Evolutionary conservation across 1,140 invertebrate species (phyloP).

Genomic region (Ruditapes philippinarum): DNA sequence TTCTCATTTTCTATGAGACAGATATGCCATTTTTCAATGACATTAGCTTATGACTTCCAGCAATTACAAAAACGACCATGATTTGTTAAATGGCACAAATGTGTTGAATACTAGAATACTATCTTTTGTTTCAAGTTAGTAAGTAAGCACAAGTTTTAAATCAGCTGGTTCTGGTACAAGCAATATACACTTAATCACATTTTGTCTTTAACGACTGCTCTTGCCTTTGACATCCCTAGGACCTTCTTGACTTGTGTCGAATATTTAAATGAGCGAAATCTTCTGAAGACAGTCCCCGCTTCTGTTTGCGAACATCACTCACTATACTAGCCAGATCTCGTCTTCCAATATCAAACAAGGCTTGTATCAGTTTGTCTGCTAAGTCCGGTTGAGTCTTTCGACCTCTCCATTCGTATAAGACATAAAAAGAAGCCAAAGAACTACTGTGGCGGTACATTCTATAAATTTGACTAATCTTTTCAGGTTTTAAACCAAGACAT

Average conservation of each 20-base stretch:
- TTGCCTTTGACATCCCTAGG: too few species aligned
- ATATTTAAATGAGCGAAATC: slow-evolving; percentile 51
- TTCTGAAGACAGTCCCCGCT: slow-evolving; percentile 24
- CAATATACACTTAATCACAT: too few species aligned
- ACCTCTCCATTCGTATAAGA: slow-evolving; percentile 64
- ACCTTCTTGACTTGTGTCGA: slow-evolving; percentile 1
- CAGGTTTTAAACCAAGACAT: slow-evolving; percentile 49
- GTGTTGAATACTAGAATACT: too few species aligned
- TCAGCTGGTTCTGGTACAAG: too few species aligned
- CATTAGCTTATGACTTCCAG: too few species aligned
- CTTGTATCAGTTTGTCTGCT: slow-evolving; percentile 46
- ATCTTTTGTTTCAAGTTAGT: too few species aligned
- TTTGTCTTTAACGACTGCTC: too few species aligned
- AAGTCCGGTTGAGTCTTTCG: slow-evolving; percentile 39
- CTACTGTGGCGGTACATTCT: slow-evolving; percentile 58
- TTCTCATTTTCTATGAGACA: too few species aligned
- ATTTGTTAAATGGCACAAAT: too few species aligned
- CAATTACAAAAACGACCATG: too few species aligned
- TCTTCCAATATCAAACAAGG: slow-evolving; percentile 29
- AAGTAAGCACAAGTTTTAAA: too few species aligned
- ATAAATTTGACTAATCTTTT: slow-evolving; percentile 56
- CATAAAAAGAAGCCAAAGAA: slow-evolving; percentile 51
- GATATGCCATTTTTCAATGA: too few species aligned
- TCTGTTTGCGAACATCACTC: slow-evolving; percentile 44
- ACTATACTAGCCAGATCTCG: slow-evolving; percentile 46